Conservation (phyloP, 1,140 invertebrate species). For the Penaeus indicus region DNA sequence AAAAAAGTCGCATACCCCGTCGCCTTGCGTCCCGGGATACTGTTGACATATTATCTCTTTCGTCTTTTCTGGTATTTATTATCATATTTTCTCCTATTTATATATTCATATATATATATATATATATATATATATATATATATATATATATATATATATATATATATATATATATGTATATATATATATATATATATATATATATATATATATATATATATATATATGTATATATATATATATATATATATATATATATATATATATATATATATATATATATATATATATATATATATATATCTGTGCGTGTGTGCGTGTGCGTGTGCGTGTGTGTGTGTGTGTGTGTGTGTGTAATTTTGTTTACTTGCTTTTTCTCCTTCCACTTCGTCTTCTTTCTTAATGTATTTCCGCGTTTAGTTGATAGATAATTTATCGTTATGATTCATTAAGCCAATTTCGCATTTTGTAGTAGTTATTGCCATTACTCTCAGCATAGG, state of each 20-base stretch:
- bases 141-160: not conserved
- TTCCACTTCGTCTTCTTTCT: too few relatives aligned
- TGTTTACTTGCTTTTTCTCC: too few relatives aligned
- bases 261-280: not conserved
- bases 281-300: not conserved
- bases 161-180: conserved; percentile 30
- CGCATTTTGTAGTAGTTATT: too few relatives aligned
- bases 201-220: conserved; percentile 30
- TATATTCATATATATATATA: not conserved
- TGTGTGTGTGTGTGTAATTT: not conserved
- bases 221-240: not conserved
- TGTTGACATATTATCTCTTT: too few relatives aligned
- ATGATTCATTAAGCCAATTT: too few relatives aligned
- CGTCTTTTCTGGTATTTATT: too few relatives aligned
- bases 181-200: conserved; percentile 24
- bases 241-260: not conserved
- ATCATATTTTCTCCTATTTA: too few relatives aligned
- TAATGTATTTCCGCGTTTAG: too few relatives aligned
- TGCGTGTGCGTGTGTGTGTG: not conserved
- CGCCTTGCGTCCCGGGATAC: too few relatives aligned
- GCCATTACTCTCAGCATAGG: too few relatives aligned
- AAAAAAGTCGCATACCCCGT: too few relatives aligned
- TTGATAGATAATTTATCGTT: too few relatives aligned
- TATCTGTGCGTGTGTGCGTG: not conserved
- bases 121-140: not conserved